Conservation (phyloP, 2,113 vertebrate genomes). For the Lethenteron camtschaticum region DNA sequence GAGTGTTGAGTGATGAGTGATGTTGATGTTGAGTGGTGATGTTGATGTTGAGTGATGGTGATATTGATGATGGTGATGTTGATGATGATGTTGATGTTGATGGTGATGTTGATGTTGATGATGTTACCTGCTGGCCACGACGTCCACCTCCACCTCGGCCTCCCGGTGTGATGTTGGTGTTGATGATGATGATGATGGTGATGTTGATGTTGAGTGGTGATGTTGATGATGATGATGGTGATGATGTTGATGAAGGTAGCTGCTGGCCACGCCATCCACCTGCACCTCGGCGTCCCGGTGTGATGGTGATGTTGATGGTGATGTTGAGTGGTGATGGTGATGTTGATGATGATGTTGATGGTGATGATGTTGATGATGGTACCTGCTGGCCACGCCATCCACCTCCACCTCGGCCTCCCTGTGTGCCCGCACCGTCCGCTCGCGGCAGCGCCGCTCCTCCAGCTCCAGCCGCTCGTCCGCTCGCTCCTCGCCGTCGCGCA, state of each 20-base stretch:
- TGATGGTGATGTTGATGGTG: no score
- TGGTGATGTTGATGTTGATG: no score
- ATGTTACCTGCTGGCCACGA: constrained; percentile 47
- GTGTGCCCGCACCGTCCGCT: constrained; percentile 54
- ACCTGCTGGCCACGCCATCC: constrained; percentile 61
- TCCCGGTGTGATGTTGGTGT: constrained; percentile 21
- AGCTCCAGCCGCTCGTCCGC: constrained; percentile 48
- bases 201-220: no score
- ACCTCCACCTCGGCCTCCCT: constrained; percentile 58
- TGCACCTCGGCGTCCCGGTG: constrained; percentile 46
- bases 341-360: no score
- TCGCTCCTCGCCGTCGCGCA: constrained; percentile 72
- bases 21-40: no score
- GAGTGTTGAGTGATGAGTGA: no score
- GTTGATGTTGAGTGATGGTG: no score
- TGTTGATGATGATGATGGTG: no score
- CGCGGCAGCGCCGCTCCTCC: constrained; percentile 46
- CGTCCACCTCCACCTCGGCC: constrained; percentile 53
- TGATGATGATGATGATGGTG: no score
- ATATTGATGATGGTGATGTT: no score
- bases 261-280: constrained; percentile 53
- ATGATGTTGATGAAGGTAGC: constrained; percentile 21
- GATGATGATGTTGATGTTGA: no score
- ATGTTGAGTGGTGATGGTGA: no score
- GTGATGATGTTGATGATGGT: not conserved